Percentiles rank a stretch among this genome's conserved stretches.
Evolutionary conservation across 2,113 vertebrate species (phyloP).

Genomic region (Nesogale talazaci): DNA sequence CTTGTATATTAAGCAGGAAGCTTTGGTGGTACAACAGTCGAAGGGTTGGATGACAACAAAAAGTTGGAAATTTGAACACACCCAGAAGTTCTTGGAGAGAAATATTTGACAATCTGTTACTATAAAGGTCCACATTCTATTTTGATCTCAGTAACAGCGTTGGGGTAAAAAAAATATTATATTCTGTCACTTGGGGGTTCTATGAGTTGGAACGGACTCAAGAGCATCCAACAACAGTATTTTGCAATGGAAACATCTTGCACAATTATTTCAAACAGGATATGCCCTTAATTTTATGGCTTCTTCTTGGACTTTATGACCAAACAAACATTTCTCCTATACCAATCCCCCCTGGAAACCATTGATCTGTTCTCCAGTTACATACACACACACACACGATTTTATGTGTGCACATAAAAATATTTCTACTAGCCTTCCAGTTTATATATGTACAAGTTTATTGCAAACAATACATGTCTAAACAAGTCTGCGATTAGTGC

Average conservation of each 20-base stretch:
- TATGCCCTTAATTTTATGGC: neutral
- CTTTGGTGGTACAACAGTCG: neutral
- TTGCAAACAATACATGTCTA: too few relatives aligned
- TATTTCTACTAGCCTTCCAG: too few relatives aligned
- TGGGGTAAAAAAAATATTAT: too few relatives aligned
- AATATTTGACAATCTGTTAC: neutral
- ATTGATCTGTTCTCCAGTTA: neutral
- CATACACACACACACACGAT: too few relatives aligned
- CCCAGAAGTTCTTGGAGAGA: neutral
- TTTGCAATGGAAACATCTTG: neutral
- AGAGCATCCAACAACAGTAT: neutral
- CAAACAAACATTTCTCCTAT: neutral
- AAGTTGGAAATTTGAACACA: neutral
- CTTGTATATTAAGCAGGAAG: neutral
- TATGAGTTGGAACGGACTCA: neutral
- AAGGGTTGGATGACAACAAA: neutral
- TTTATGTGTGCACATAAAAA: too few relatives aligned
- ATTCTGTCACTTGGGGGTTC: neutral
- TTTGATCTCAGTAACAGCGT: too few relatives aligned
- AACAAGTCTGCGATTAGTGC: too few relatives aligned
- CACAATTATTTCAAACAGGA: neutral
- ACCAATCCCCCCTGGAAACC: rapidly evolving
- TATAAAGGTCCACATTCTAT: neutral
- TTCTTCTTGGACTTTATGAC: neutral
- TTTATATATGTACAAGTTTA: too few relatives aligned